Evolutionary conservation across 1,140 invertebrate species (phyloP), one percentile per base, ranked within the genome.

Genomic region (Whitmania pigra): DNA sequence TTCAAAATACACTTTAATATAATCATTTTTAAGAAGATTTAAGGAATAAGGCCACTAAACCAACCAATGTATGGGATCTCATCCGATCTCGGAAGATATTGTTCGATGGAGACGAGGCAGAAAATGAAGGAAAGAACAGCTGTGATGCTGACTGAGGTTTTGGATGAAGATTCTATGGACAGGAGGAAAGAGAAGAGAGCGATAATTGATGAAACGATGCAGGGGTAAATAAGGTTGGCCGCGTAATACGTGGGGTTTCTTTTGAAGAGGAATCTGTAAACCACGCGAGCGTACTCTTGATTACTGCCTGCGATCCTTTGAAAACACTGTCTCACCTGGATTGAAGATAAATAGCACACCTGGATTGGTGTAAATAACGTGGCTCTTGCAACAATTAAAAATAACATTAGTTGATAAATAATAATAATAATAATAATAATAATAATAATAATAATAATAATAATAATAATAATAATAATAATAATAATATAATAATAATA

Each of bases 1-100:
- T 49, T 49, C 0, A 49, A 49, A 49, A 1, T 49, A 36, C 31
- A 36, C 6, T 36, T 36, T 36, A 36, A 36, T 3, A 49, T 7
- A 49, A 49, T 49, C 11, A 49, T 2, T 31, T 67, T 22, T 22
- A n/a, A 67, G 2, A 9, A 9, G 2, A n/a, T 57, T 20, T 53
- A 70, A 36, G 1, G 20, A 25, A 25, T n/a, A 22, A 36, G 2
- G 31, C 31, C 31, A 36, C 31, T 36, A 2, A 20, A 67, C 72
- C 72, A 74, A 78, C 78, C 84, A 22, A 86, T 82, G 1, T 81
- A 68, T 5, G 81, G 81, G 40, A 81, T 75, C 36, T 76, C 76
- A 66, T 78, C 77, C 15, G 78, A 77, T 18, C 74, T 73, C 2
- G 80, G 80, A 72, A 81, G 78, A 67, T 73, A 78, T 63, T 79